These are phyloP conservation scores for Tangachromis dhanisi DNA, from an alignment of 2,113 vertebrate species.

Conservation along the genomic window DNA sequence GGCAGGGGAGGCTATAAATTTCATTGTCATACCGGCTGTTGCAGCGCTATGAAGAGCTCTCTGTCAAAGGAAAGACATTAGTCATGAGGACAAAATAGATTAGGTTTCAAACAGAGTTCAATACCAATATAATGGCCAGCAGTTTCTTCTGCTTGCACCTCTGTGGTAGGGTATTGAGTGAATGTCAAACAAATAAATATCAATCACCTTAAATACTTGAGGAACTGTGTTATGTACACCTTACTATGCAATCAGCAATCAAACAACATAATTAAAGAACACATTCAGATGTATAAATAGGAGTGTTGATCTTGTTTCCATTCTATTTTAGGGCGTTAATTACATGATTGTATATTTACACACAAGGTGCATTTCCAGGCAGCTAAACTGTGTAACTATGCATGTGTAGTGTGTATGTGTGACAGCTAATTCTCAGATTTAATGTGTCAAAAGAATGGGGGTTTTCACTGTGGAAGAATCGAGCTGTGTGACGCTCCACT, in stretches of 20 bases:
- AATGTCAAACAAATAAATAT: constrained; percentile 31
- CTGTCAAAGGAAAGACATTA: constrained; percentile 28
- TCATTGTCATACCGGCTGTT: background rate
- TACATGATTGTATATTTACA: background rate
- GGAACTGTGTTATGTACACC: background rate
- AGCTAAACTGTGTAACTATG: background rate
- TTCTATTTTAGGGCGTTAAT: background rate
- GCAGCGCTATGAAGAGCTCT: constrained; percentile 24
- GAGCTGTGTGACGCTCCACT: background rate
- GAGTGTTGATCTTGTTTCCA: background rate
- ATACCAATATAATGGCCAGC: constrained; percentile 11
- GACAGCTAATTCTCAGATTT: background rate
- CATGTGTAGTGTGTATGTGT: background rate
- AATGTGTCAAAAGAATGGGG: background rate
- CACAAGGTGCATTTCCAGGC: background rate
- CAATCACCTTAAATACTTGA: constrained; percentile 27
- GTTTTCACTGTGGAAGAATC: background rate
- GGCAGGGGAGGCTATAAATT: background rate
- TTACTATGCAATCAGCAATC: background rate
- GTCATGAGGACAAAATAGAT: constrained; percentile 45
- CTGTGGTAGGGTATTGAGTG: constrained; percentile 36
- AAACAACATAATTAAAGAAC: background rate
- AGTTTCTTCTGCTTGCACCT: constrained; percentile 22
- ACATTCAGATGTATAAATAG: background rate
- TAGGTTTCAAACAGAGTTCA: constrained; percentile 38